Base-by-base conservation (phyloP, 2,797 vertebrate genomes). In the Eidolon dupreanum region DNA sequence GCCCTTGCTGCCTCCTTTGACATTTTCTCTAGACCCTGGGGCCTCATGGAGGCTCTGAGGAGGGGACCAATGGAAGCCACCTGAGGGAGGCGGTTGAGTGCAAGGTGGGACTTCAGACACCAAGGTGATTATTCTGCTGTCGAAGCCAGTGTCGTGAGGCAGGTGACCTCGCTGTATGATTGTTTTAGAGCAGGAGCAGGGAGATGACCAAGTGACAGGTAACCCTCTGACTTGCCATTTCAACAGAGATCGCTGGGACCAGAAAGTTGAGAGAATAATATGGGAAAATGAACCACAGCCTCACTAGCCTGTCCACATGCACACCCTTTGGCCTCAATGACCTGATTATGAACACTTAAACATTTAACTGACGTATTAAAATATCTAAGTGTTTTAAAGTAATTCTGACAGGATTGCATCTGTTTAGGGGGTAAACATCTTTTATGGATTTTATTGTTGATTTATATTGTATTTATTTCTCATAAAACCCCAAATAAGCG, bases 241-340 rank as follows among this genome's bases (percentile, higher is more conserved):
- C 31, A 10, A 59, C 31, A 20, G 3, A 1, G 6, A 28, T 28
- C 2, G 0, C 63, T n/a, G 61, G 66, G 59, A 15, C 31, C 6
- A 1, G 49, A 36, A 38, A 16, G 8, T 22, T 26, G n/a, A 46
- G 74, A 33, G 26, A 26, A 70, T 11, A 22, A 20, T 19, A 13
- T 19, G 51, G 43, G 51, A 31, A 85, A 51, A 9, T 1, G 22
- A 66, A 26, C 2, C 17, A 0, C 49, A 66, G 8, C 33, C 6
- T 74, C 55, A 22, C 5, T 9, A 59, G 19, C 17, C 59, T 3
- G 13, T 12, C 12, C 16, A 12, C 8, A 31, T 3, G 4, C 19
- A 26, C 6, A 9, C 2, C 15, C 36, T 38, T 73, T 66, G 41
- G 26, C 10, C 12, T 63, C 26, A 20, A 6, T 38, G 28, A 46